phyloP scores from a whole-genome alignment of 2,113 vertebrate genomes.

The Plecotus auritus region DNA sequence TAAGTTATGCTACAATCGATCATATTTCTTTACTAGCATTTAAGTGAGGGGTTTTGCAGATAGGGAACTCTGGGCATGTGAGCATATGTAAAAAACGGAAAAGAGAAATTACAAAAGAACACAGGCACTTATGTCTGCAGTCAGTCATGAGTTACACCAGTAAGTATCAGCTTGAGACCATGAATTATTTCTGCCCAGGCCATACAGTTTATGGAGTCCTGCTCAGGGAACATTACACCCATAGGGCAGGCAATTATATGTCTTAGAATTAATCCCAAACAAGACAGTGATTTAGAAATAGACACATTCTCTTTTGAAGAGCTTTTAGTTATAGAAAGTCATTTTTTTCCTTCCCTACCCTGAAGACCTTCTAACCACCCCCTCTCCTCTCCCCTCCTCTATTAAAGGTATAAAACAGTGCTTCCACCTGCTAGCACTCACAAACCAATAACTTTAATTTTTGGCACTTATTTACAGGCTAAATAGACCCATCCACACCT shows the following conservation, averaged over 20 bases:
- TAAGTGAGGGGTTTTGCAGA: conserved; percentile 64
- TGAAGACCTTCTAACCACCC: conserved; percentile 15
- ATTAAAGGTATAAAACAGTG: conserved; percentile 68
- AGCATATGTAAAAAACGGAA: conserved; percentile 26
- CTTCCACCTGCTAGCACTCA: conserved; percentile 82
- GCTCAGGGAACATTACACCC: conserved; percentile 57
- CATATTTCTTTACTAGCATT: conserved; percentile 59
- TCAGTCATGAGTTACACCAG: conserved; percentile 66
- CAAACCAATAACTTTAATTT: conserved; percentile 83
- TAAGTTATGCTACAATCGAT: conserved; percentile 54
- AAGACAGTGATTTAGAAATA: conserved; percentile 65
- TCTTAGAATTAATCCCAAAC: conserved; percentile 59
- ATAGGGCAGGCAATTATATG: conserved; percentile 57
- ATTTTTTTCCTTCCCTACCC: conserved; percentile 56
- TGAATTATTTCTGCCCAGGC: conserved; percentile 69
- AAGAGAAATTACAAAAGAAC: conserved; percentile 62
- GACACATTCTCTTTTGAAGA: conserved; percentile 61
- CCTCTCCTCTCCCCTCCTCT: not conserved
- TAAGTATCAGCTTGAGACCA: conserved; percentile 66
- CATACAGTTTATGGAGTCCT: conserved; percentile 49
- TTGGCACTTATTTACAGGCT: conserved; percentile 79
- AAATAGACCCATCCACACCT: conserved; percentile 83
- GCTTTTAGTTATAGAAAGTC: conserved; percentile 59
- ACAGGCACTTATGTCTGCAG: conserved; percentile 57
- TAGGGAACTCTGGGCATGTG: conserved; percentile 62